Evolutionary conservation across 2,888 invertebrate species (phyloP), one percentile per base, ranked within the genome.

Genomic region (Timandra comae): DNA sequence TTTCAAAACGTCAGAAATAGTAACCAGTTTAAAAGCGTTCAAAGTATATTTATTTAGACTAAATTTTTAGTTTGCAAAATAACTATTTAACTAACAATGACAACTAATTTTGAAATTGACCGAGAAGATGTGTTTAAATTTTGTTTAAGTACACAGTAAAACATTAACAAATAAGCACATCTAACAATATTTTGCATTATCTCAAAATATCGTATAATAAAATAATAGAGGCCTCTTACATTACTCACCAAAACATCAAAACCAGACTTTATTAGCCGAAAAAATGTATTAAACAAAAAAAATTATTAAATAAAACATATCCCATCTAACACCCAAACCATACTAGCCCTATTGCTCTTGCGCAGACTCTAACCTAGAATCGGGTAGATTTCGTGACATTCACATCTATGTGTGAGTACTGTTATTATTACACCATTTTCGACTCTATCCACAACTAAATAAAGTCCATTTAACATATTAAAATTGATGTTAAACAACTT

Each of bases 331-430:
- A 13, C 21, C 35, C 27, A 41, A 42, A 29, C 35, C 58, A 60
- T 72, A 63, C 80, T 43, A 61, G 64, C 66, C 48, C 40, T 33
- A 59, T 40, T 52, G 72, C 78, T 77, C 77, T 59, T 63, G 76
- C 80, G 77, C 80, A 69, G 62, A 56, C 51, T 73, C 70, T 80
- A 84, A 81, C 84, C 84, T 84, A 84, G 75, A 81, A 82, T 79
- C 80, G 63, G 70, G 67, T 76, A 61, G 74, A 80, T 82, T 82
- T 84, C 79, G 82, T 82, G 84, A 82, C 82, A 82, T 72, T 75
- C 66, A 59, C 46, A 51, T 36, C 56, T 44, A 46, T 56, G 52
- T 65, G 71, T 67, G 74, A 63, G 72, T 56, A 58, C 56, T 66
- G 66, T 69, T 65, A 67, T 65, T 60, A 50, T 54, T 49, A 54